Evolutionary conservation across 2,797 vertebrate genomes (phyloP), one percentile per base, ranked within the genome.

Genomic region (Falco columbarius): DNA sequence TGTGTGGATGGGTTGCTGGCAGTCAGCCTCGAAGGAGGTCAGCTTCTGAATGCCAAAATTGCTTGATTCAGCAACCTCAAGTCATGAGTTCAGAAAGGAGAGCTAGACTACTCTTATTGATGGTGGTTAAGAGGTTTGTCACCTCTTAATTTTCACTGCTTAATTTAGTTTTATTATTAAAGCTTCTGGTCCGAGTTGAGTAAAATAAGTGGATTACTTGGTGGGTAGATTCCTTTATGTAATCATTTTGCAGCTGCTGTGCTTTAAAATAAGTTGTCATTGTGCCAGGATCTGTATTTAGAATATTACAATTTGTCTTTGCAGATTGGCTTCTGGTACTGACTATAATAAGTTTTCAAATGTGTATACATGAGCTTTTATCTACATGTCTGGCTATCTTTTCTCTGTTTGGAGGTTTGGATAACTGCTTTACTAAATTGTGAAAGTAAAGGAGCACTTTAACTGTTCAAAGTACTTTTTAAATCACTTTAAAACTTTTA

Each of bases 201-300:
- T 68, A 36, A 81, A 61, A 14, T 61, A 75, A 91, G 74, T 87
- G 72, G 58, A 90, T 93, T 95, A 89, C 30, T 82, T 0, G 0
- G 59, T 74, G 54, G 68, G 47, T 62, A 62, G 67, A 68, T 77
- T 91, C 38, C 46, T 87, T 94, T 95, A 87, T 44, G 38, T 85
- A 95, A 93, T 83, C 54, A 72, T 73, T 74, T 44, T 66, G 80
- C 83, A 87, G 54, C 47, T 75, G 44, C 76, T 90, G 65, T 12
- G 3, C 83, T 82, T 89, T 80, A 42, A 65, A 90, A 63, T 76
- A 73, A 59, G 7, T 76, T 97, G 77, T 94, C 74, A 20, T 73
- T 91, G 74, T 84, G 95, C 83, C 92, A 95, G 91, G 38, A 65
- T 58, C 61, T 89, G 67, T 91, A 74, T 86, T 93, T 89, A 75